Evolutionary conservation across 2,113 vertebrate species (phyloP).

Genomic region (Aegotheles bennettii): DNA sequence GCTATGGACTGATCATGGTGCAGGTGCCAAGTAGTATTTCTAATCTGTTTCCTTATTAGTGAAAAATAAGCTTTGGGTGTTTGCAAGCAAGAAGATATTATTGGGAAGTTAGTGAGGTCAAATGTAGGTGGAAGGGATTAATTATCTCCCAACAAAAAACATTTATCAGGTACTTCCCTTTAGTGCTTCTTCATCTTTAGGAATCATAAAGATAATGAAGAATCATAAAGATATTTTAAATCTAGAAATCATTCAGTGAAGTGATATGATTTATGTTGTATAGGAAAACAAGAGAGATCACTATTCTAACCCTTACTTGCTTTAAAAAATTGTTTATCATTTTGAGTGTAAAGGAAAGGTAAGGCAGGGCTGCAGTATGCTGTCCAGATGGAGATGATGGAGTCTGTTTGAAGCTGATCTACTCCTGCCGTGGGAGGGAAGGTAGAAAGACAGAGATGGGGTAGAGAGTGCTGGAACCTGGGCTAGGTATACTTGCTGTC

Average conservation of each 20-base stretch:
- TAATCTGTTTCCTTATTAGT: background rate
- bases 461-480: background rate
- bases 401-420: background rate
- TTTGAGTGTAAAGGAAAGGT: background rate
- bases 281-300: background rate
- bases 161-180: background rate
- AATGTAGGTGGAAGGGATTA: fast-evolving
- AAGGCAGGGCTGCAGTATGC: background rate
- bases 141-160: background rate
- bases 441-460: background rate
- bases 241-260: background rate
- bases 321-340: background rate
- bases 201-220: no score
- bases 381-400: background rate
- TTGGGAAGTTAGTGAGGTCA: background rate
- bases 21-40: background rate
- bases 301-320: background rate
- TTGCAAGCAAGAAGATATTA: background rate
- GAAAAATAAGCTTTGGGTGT: background rate
- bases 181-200: background rate
- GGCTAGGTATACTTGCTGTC: fast-evolving
- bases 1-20: background rate
- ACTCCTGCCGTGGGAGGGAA: background rate
- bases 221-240: background rate
- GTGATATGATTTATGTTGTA: background rate